Base-by-base conservation (phyloP, 1,140 invertebrate species). In the Zaprionus taronus region DNA sequence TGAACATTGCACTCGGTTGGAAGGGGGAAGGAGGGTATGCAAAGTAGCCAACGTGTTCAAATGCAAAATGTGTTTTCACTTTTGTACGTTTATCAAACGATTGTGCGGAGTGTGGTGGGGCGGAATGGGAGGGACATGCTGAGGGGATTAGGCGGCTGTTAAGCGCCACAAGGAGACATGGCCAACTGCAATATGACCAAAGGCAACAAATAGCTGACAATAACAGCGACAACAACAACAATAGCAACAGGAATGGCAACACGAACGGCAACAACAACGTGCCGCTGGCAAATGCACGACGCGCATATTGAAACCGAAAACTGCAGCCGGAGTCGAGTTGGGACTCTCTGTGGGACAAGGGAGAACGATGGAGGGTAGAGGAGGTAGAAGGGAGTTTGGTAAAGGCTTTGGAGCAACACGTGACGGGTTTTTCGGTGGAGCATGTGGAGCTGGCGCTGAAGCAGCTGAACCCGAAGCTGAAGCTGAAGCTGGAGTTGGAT, bases 231-330 rank as follows among this genome's bases (percentile, higher is more conserved):
- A 76, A 63, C 56, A 63, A 38, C 61, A 64, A 22, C 68, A 47
- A 38, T 56, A 31, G 7, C 28, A 31, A 7, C 28, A 31, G 28
- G 7, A 31, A 7, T 31, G 28, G 28, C 28, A 34, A 34, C 31
- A 38, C 63, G 56, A 71, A 49, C 22, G 12, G 14, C 58, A 62
- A 60, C 72, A 82, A 75, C 49, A 76, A 86, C 47, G 47, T 24
- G 47, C 82, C 75, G 76, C 79, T 72, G 72, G 79, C 85, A 67
- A 80, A 85, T 85, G 83, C 85, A 90, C 81, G 85, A 90, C 81
- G 78, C 86, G 82, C 79, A 90, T 90, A 90, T 82, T 90, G 85
- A 90, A 90, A 80, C 72, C 73, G 81, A 90, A 87, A 89, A 89
- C 72, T 89, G 80, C 77, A 86, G 62, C 49, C 76, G 36, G 81